Percentiles rank a stretch among this genome's conserved stretches.
phyloP scores from a whole-genome alignment of 2,797 vertebrate species.

The Eidolon dupreanum region DNA sequence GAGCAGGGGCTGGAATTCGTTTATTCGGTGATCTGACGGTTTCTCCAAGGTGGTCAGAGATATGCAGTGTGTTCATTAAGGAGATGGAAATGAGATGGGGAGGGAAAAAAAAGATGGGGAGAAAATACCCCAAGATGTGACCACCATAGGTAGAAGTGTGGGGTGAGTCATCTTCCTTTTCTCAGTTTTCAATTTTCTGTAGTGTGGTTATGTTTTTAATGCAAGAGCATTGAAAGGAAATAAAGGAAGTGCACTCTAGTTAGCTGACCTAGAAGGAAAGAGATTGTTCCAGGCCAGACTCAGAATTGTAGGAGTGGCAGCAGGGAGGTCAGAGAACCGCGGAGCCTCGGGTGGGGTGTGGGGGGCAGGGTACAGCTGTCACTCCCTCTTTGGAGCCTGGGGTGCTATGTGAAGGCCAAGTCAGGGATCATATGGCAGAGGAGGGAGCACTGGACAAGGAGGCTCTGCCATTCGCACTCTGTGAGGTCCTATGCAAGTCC shows the following conservation, averaged over 20 bases:
- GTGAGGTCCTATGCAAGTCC: not conserved
- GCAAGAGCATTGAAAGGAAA: not conserved
- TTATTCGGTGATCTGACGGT: rapidly evolving
- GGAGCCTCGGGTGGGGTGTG: not conserved
- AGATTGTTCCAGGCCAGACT: not conserved
- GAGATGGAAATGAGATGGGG: not conserved
- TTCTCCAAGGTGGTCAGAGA: not conserved
- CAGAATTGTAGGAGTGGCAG: not conserved
- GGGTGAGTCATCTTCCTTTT: not conserved
- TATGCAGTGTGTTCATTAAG: not conserved
- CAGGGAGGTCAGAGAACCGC: not conserved
- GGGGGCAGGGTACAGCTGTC: not conserved
- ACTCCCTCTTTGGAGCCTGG: not conserved
- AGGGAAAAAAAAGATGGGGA: not conserved
- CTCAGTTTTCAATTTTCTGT: not conserved
- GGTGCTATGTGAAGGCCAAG: not conserved
- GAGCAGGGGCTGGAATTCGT: not conserved
- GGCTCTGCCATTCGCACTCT: not conserved
- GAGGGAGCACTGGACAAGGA: not conserved
- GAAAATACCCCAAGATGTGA: rapidly evolving
- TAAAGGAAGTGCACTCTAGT: not conserved
- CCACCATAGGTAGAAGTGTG: rapidly evolving
- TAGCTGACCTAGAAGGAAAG: not conserved
- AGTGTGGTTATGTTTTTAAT: not conserved
- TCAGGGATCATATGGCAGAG: rapidly evolving